phyloP scores from a whole-genome alignment of 2,888 invertebrate genomes.

The Noctuana brunneofusca region DNA sequence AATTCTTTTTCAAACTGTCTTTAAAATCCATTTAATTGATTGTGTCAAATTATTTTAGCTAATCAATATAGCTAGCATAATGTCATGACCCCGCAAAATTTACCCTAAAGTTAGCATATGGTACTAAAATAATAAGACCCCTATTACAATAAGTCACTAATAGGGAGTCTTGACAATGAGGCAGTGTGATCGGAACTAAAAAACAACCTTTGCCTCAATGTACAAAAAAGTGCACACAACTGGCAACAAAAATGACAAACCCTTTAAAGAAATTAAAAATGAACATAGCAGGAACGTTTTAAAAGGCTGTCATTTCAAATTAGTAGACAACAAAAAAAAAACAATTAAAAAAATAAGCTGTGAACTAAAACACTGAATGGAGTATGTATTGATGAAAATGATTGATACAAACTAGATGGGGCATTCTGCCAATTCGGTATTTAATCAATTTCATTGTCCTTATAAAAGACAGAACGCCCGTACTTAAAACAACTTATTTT shows the following conservation, averaged over 20 bases:
- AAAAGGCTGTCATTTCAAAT: slow-evolving; percentile 47
- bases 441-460: background rate
- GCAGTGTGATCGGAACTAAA: slow-evolving; percentile 39
- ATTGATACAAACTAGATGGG: slow-evolving; percentile 16
- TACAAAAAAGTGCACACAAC: slow-evolving; percentile 44
- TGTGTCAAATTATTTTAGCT: no score
- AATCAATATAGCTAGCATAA: no score
- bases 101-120: slow-evolving; percentile 58
- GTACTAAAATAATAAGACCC: slow-evolving; percentile 48
- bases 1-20: slow-evolving; percentile 4
- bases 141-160: slow-evolving; percentile 49
- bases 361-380: slow-evolving; percentile 59
- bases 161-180: slow-evolving; percentile 54
- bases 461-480: slow-evolving; percentile 52
- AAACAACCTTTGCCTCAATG: slow-evolving; percentile 40
- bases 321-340: slow-evolving; percentile 52
- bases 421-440: slow-evolving; percentile 14
- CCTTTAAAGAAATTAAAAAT: slow-evolving; percentile 21
- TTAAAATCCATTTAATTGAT: no score
- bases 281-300: slow-evolving; percentile 18
- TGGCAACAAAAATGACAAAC: slow-evolving; percentile 42
- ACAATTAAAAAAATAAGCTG: slow-evolving; percentile 77
- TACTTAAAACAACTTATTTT: slow-evolving; percentile 75
- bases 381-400: slow-evolving; percentile 45
- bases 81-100: slow-evolving; percentile 31